Conservation (phyloP, 2,888 invertebrate species). For the Tetanocera ferruginea region DNA sequence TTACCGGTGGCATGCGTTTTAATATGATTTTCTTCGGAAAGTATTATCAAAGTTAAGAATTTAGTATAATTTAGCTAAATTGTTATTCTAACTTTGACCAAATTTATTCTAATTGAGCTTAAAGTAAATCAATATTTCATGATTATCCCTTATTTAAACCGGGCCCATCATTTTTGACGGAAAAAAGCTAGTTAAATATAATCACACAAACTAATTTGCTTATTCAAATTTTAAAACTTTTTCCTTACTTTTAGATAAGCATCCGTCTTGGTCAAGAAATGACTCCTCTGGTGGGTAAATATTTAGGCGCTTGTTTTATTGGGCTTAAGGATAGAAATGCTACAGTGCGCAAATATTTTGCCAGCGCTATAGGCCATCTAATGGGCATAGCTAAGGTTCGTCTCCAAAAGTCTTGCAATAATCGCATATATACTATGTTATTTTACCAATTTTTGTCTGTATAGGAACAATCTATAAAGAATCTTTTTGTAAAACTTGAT, state of each 20-base stretch:
- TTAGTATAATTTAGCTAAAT: too few relatives aligned
- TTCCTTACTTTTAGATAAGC: constrained; percentile 57
- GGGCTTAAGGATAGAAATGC: constrained; percentile 88
- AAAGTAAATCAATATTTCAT: too few relatives aligned
- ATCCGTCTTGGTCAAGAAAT: constrained; percentile 72
- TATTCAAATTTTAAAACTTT: background rate
- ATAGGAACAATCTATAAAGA: constrained; percentile 73
- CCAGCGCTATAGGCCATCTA: constrained; percentile 86
- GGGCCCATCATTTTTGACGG: too few relatives aligned
- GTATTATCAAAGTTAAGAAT: too few relatives aligned
- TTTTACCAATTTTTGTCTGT: constrained; percentile 27
- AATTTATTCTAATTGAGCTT: too few relatives aligned
- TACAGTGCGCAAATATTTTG: constrained; percentile 86
- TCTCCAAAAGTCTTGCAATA: background rate
- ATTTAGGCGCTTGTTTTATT: constrained; percentile 74
- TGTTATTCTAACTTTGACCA: too few relatives aligned
- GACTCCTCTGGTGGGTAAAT: constrained; percentile 74
- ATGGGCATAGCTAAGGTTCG: constrained; percentile 83
- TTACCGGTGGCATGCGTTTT: too few relatives aligned
- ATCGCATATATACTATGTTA: background rate
- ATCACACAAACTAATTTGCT: too few relatives aligned
- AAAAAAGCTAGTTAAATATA: too few relatives aligned
- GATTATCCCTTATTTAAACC: too few relatives aligned
- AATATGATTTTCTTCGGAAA: too few relatives aligned
- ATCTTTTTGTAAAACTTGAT: constrained; percentile 73